These are phyloP conservation scores for Rhabdornis inornatus DNA, from an alignment of 2,113 vertebrate species.

Conservation along the genomic window DNA sequence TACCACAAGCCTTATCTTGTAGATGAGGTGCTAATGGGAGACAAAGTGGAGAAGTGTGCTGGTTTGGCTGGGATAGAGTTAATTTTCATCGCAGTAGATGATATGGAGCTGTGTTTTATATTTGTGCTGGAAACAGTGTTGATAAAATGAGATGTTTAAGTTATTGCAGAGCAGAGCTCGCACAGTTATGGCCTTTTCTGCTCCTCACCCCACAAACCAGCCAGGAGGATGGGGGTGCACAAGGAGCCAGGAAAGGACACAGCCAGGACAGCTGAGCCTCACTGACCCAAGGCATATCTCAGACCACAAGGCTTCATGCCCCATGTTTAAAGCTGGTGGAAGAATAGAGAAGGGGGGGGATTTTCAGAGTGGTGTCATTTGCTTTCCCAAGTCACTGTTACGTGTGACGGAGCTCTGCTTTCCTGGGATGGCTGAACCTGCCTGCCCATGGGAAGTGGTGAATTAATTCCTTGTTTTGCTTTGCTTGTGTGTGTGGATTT, in stretches of 20 bases:
- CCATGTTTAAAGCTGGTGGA: background rate
- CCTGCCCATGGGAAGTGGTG: background rate
- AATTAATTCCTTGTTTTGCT: background rate
- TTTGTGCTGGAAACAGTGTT: background rate
- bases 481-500: background rate
- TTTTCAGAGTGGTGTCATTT: background rate
- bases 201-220: background rate
- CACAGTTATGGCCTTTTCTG: background rate
- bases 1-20: background rate
- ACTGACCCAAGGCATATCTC: background rate
- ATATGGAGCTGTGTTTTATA: background rate
- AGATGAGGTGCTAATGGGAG: background rate
- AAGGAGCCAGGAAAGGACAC: background rate
- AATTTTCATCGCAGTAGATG: background rate
- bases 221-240: background rate
- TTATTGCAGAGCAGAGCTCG: background rate
- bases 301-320: background rate
- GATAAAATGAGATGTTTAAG: background rate
- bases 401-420: background rate
- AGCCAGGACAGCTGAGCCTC: background rate
- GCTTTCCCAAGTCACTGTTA: background rate
- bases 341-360: background rate
- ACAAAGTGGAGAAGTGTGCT: background rate
- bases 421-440: background rate
- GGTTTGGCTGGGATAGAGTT: background rate